These are phyloP conservation scores for Rhinolophus sinicus DNA, from an alignment of 2,113 vertebrate species.

Conservation along the genomic window DNA sequence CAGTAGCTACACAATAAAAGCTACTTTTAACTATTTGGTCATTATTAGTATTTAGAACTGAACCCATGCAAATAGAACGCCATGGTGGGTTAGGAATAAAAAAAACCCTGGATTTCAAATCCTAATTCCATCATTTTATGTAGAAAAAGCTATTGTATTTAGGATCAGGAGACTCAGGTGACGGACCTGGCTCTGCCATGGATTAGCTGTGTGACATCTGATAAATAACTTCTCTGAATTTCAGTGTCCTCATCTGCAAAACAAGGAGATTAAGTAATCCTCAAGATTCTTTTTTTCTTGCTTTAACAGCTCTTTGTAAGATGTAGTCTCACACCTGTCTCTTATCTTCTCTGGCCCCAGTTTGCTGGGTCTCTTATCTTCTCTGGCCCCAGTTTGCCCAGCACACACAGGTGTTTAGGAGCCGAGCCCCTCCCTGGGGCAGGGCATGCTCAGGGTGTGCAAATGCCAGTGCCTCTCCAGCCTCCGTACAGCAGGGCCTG, in stretches of 20 bases:
- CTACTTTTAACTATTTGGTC: not conserved
- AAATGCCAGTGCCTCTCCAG: not conserved
- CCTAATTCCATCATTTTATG: not conserved
- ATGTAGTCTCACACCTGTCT: not conserved
- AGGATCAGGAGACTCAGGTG: not conserved
- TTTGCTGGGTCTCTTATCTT: not conserved
- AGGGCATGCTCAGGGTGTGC: not conserved
- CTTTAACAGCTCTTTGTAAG: not conserved
- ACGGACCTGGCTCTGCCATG: not conserved
- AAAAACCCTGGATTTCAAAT: slow-evolving; percentile 19
- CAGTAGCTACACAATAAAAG: slow-evolving; percentile 30
- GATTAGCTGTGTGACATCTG: not conserved
- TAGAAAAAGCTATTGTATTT: slow-evolving; percentile 2
- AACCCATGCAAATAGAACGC: not conserved
- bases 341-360: not conserved
- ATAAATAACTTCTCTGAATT: slow-evolving; percentile 26
- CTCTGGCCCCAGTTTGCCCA: not conserved
- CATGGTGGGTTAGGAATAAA: not conserved
- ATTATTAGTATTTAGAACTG: slow-evolving; percentile 38
- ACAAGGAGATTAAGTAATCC: not conserved
- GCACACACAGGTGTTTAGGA: not conserved
- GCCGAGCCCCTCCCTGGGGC: not conserved
- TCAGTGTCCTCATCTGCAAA: slow-evolving; percentile 35
- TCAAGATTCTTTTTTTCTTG: not conserved
- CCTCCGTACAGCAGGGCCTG: not conserved